Evolutionary conservation across 2,888 invertebrate genomes (phyloP).

Genomic region (Coremacera marginata): DNA sequence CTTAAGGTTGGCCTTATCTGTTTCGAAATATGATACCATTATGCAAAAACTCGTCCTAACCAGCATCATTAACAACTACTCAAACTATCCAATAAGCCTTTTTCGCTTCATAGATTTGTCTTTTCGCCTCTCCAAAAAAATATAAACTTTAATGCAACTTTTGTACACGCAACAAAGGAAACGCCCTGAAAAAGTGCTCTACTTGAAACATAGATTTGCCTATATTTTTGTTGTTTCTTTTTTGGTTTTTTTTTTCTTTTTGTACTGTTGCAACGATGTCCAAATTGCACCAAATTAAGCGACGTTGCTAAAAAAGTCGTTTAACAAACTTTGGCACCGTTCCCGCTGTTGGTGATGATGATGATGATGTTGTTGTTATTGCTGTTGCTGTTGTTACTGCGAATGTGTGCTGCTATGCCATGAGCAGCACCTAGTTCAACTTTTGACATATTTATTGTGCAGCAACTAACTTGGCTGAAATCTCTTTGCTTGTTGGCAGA

Average conservation of each 20-base stretch:
- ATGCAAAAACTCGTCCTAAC: no score
- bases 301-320: background rate
- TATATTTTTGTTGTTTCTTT: background rate
- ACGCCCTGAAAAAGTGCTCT: background rate
- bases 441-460: background rate
- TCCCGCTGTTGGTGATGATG: slow-evolving; percentile 4
- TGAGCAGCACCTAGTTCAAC: background rate
- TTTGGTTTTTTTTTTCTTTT: no score
- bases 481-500: background rate
- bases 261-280: background rate
- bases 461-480: background rate
- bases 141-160: no score
- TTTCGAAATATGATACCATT: no score
- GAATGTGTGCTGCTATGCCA: background rate
- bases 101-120: no score
- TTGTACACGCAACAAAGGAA: background rate
- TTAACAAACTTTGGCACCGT: slow-evolving; percentile 4
- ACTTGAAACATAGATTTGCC: background rate
- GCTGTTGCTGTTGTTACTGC: background rate
- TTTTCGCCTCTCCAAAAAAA: no score
- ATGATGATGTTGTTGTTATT: background rate
- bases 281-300: background rate
- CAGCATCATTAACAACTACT: no score
- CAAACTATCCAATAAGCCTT: no score
- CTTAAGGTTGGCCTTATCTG: no score